Conservation (phyloP, 2,888 invertebrate species). For the Synanthedon vespiformis region DNA sequence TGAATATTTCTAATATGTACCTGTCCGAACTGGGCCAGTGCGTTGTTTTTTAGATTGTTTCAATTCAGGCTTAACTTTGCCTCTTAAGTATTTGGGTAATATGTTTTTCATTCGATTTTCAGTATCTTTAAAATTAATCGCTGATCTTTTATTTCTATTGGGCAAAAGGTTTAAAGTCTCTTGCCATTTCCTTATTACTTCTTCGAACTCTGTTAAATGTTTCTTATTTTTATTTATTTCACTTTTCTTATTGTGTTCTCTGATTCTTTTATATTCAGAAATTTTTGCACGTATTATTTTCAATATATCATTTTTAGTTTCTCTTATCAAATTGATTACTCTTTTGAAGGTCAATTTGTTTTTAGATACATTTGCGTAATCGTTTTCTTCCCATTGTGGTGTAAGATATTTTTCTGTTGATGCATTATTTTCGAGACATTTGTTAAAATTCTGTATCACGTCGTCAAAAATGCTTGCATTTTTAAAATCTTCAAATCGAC, state of each 20-base stretch:
- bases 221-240: conserved; percentile 22
- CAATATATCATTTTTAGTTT: conserved; percentile 30
- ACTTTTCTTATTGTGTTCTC: conserved; percentile 26
- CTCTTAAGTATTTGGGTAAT: conserved; percentile 39
- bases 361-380: background rate
- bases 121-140: conserved; percentile 11
- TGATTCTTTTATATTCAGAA: conserved; percentile 28
- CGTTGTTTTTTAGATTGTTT: conserved; percentile 1
- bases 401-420: conserved; percentile 3
- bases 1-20: background rate
- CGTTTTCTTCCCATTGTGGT: background rate
- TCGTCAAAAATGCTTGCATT: background rate
- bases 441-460: background rate
- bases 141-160: conserved; percentile 25
- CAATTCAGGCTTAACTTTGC: conserved; percentile 27
- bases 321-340: conserved; percentile 29
- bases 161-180: conserved; percentile 21
- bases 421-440: conserved; percentile 1
- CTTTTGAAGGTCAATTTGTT: conserved; percentile 32
- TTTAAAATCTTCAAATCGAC: background rate
- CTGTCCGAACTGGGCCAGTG: background rate
- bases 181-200: conserved; percentile 40
- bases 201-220: conserved; percentile 26
- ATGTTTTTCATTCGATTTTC: conserved; percentile 36
- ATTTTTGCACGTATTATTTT: conserved; percentile 23